These are phyloP conservation scores for Willisornis vidua DNA, from an alignment of 2,113 vertebrate species.

Conservation along the genomic window DNA sequence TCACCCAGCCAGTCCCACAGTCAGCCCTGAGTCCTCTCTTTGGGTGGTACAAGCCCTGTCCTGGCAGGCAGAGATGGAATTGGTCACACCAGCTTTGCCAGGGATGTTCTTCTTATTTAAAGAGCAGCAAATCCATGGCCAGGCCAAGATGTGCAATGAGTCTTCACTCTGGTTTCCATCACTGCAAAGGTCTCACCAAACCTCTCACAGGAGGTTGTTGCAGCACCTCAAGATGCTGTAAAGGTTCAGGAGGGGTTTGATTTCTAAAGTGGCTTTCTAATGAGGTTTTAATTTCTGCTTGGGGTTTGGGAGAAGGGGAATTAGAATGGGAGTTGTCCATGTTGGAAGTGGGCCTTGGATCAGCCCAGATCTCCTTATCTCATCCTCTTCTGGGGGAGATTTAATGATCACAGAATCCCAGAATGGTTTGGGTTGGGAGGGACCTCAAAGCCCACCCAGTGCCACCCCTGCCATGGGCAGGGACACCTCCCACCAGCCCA, in stretches of 20 bases:
- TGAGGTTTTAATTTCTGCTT: rapidly evolving
- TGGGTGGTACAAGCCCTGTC: rapidly evolving
- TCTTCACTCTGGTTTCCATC: background rate
- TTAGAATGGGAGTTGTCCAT: rapidly evolving
- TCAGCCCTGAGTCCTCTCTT: rapidly evolving
- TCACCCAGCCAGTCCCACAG: background rate
- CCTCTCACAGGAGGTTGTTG: background rate
- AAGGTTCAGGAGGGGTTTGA: background rate
- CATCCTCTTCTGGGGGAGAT: background rate
- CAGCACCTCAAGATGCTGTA: rapidly evolving
- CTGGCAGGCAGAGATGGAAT: rapidly evolving
- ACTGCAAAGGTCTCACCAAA: rapidly evolving
- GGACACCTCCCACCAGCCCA: background rate
- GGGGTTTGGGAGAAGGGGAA: background rate
- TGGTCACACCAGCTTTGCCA: background rate
- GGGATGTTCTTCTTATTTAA: background rate
- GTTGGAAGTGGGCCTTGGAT: background rate
- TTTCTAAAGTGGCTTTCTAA: background rate
- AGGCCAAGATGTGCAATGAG: background rate
- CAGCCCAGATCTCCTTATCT: rapidly evolving
- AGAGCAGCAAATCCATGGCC: background rate
- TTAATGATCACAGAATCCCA: background rate
- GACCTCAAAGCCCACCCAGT: rapidly evolving
- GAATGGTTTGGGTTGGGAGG: background rate
- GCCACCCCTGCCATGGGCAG: rapidly evolving